phyloP scores from a whole-genome alignment of 2,113 vertebrate genomes.

The Nestor notabilis region DNA sequence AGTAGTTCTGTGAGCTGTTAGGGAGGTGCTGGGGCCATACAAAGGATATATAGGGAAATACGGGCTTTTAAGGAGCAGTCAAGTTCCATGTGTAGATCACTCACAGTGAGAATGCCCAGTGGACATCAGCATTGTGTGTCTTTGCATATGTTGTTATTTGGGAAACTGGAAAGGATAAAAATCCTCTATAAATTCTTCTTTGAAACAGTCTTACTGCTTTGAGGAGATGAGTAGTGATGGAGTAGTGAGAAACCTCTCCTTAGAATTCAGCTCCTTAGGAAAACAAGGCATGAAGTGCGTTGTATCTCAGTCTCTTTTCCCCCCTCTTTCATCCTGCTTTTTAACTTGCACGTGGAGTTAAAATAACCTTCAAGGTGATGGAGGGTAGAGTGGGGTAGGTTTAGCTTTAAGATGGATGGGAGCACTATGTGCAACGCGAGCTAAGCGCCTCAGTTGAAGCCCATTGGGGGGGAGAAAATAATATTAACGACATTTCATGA shows the following conservation, averaged over 20 bases:
- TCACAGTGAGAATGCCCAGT: not conserved
- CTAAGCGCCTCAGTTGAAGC: conserved; percentile 5
- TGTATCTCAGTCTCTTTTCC: not conserved
- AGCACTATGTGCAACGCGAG: not conserved
- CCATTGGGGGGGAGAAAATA: not conserved
- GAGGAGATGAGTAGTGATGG: not conserved
- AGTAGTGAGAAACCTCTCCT: not conserved
- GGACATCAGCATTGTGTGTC: not conserved
- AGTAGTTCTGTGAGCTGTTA: not conserved
- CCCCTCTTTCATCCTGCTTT: not conserved
- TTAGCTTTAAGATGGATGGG: conserved; percentile 36
- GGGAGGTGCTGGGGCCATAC: not conserved
- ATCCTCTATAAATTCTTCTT: not conserved
- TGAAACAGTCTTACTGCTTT: not conserved
- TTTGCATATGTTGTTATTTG: not conserved
- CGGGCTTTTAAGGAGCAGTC: not conserved
- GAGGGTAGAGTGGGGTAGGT: not conserved
- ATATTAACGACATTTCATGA: conserved; percentile 28
- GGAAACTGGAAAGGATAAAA: not conserved
- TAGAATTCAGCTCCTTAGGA: not conserved
- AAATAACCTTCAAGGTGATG: not conserved
- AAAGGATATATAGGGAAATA: not conserved
- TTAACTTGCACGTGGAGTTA: not conserved
- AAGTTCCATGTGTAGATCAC: not conserved
- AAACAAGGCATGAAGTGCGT: not conserved